These are phyloP conservation scores for Leuciscus idus DNA, from an alignment of 2,113 vertebrate species.

Conservation along the genomic window DNA sequence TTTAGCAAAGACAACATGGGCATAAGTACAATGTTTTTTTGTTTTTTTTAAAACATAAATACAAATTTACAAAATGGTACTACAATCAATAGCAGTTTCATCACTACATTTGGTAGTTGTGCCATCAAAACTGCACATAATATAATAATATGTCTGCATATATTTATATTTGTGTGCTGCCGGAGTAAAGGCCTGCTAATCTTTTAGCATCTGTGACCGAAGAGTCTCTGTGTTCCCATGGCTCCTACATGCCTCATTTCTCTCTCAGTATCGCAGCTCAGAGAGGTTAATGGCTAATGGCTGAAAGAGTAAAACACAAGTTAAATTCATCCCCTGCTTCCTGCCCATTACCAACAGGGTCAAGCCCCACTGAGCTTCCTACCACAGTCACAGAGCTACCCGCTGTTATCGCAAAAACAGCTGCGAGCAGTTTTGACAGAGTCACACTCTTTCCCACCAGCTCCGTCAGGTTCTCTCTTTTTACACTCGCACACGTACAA, in stretches of 20 bases:
- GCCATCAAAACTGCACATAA: neutral
- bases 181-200: neutral
- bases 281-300: constrained; percentile 42
- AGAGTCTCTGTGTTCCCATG: neutral
- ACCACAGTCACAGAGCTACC: neutral
- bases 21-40: neutral
- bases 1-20: no score
- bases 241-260: constrained; percentile 40
- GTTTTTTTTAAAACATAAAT: neutral
- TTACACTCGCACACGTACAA: neutral
- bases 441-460: neutral
- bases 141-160: neutral
- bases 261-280: neutral
- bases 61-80: neutral
- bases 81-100: neutral
- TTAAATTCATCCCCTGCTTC: constrained; percentile 1
- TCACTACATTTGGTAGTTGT: neutral
- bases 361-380: constrained; percentile 24
- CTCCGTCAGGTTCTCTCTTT: neutral
- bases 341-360: constrained; percentile 36
- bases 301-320: constrained; percentile 30
- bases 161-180: neutral
- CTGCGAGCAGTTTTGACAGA: constrained; percentile 25
- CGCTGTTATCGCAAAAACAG: constrained; percentile 29
- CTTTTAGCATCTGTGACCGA: neutral